phyloP scores from a whole-genome alignment of 1,140 invertebrate genomes.

The Calephelis nemesis region DNA sequence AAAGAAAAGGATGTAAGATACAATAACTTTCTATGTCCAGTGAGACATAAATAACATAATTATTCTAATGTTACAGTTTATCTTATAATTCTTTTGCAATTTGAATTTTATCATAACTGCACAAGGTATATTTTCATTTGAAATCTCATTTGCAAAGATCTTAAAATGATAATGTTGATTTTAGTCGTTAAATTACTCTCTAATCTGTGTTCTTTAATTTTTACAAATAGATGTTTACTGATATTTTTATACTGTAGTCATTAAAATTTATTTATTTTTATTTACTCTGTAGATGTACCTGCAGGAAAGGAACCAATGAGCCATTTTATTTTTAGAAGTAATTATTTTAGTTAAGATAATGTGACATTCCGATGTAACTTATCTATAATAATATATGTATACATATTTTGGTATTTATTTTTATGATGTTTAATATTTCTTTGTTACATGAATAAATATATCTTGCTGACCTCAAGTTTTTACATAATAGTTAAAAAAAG shows the following conservation, averaged over 20 bases:
- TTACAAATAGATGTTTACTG: constrained; percentile 23
- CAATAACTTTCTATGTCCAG: constrained; percentile 39
- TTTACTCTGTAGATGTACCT: constrained; percentile 50
- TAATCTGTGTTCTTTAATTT: constrained; percentile 15
- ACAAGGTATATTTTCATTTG: not conserved
- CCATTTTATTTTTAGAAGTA: constrained; percentile 49
- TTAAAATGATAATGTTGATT: constrained; percentile 4
- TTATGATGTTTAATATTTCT: not conserved
- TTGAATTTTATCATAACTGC: not conserved
- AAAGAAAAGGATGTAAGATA: constrained; percentile 69
- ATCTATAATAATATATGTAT: not conserved
- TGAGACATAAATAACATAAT: constrained; percentile 18
- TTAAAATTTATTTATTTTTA: constrained; percentile 42
- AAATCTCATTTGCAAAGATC: constrained; percentile 15
- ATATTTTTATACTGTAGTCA: constrained; percentile 21
- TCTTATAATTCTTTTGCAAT: not conserved
- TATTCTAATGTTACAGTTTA: constrained; percentile 7
- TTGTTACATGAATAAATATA: not conserved
- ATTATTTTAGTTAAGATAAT: constrained; percentile 36
- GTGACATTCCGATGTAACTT: constrained; percentile 45
- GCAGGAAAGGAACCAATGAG: constrained; percentile 61
- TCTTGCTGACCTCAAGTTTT: not conserved
- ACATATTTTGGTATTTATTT: constrained; percentile 1
- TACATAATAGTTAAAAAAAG: not conserved
- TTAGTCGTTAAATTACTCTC: constrained; percentile 13